Evolutionary conservation across 2,113 vertebrate species (phyloP).

Genomic region (Gymnobelideus leadbeateri): DNA sequence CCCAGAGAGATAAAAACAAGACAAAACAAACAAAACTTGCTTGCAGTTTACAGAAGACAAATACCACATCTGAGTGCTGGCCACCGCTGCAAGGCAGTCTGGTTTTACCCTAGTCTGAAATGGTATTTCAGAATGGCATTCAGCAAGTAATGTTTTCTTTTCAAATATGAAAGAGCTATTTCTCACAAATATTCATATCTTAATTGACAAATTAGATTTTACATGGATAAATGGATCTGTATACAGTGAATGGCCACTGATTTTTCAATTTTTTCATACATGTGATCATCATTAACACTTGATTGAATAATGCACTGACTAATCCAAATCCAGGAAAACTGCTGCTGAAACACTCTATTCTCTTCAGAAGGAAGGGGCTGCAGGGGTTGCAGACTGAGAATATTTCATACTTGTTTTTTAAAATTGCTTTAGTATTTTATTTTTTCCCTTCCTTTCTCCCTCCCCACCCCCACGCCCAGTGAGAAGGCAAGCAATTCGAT

Average conservation of each 20-base stretch:
- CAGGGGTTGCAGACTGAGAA: background rate
- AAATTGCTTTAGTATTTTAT: no score
- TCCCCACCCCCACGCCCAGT: no score
- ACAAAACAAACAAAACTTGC: background rate
- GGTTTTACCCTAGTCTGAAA: no score
- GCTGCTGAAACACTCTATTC: background rate
- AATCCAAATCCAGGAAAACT: background rate
- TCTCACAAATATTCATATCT: background rate
- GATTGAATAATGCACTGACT: background rate
- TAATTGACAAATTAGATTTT: background rate
- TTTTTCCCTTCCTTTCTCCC: no score
- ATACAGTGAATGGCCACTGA: background rate
- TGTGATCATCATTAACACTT: background rate
- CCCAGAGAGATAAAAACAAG: background rate
- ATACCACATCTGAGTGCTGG: background rate
- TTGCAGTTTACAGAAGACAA: background rate
- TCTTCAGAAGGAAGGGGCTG: background rate
- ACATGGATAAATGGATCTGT: background rate
- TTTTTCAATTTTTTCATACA: background rate
- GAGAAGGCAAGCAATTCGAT: no score
- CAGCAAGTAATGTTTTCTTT: background rate
- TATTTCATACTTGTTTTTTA: no score
- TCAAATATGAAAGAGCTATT: background rate
- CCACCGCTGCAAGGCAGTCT: background rate
- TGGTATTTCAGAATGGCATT: background rate